Base-by-base conservation (phyloP, 2,113 vertebrate species). In the Corydoras sp. region DNA sequence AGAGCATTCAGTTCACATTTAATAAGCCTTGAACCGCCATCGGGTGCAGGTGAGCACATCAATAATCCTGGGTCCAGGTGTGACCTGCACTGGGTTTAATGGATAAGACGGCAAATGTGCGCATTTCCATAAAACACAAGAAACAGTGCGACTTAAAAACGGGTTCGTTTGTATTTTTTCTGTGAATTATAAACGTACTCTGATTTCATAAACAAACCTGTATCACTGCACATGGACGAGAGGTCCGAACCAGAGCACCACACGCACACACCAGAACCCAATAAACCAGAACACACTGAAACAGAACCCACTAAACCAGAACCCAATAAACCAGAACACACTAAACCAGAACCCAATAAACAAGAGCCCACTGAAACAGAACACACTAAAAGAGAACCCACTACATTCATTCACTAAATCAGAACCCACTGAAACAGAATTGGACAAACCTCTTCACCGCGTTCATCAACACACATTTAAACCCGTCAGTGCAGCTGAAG, bases 401-500 rank as follows among this genome's bases (percentile, higher is more conserved):
- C 18, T 24, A 24, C 1, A 24, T 24, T 24, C 18, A 24, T 24
- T 24, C 18, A 24, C 18, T 24, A 24, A 24, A 24, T 24, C 62
- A 61, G 62, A 48, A 49, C 43, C 61, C 3, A 70, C 58, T 48
- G 29, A 70, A 70, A 35, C 68, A 6, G 31, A 24, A 9, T 31
- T 54, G 68, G 74, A 69, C 73, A 76, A 35, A 83, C 75, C 66
- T 55, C 77, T 62, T 49, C 77, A 68, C 53, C 10, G 79, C 77
- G 65, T 67, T 68, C 51, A 62, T 65, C 76, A 76, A 67, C 73
- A 71, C 60, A 73, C 88, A 86, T 82, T 51, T 75, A 78, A 59
- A 84, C 78, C 81, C 79, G 79, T 56, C 83, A 77, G 74, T 60
- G 76, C 84, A 81, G 73, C 80, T 83, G 79, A 85, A 85, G 85